A percentile compares a stretch with the other conserved stretches of the same genome.
Conservation (phyloP, 2,797 vertebrate genomes). For the Heterohyrax brucei region DNA sequence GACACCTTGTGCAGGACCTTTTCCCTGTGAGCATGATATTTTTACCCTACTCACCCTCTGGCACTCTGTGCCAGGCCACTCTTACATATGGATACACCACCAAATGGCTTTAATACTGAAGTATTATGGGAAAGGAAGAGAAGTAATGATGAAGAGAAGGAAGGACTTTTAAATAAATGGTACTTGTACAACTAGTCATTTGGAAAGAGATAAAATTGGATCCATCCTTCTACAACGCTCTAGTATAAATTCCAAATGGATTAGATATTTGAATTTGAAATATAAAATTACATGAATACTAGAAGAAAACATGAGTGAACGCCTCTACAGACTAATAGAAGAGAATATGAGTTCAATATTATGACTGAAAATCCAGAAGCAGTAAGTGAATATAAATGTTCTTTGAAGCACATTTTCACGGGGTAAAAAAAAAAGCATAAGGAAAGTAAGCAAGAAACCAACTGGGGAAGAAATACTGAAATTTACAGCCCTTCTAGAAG, state of each 20-base stretch:
- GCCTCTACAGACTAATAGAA: neutral
- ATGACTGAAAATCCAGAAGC: conserved; percentile 6
- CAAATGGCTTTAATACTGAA: neutral
- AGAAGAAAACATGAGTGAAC: neutral
- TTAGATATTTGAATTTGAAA: neutral
- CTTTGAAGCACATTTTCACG: neutral
- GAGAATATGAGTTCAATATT: neutral
- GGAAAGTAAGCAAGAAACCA: neutral
- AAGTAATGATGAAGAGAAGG: neutral
- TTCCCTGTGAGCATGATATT: neutral
- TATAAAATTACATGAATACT: neutral
- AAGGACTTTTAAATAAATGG: neutral
- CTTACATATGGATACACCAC: neutral
- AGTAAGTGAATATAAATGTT: neutral
- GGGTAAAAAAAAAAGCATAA: neutral
- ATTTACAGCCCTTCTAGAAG: neutral
- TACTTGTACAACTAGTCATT: neutral
- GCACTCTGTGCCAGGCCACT: neutral
- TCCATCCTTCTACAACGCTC: neutral
- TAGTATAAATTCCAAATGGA: neutral
- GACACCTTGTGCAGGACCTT: neutral
- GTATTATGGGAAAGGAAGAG: neutral
- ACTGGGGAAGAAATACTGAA: neutral
- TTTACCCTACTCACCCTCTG: neutral
- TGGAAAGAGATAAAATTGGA: neutral